These are phyloP conservation scores for Xylophagus ater DNA, from an alignment of 2,888 invertebrate genomes.

Conservation along the genomic window DNA sequence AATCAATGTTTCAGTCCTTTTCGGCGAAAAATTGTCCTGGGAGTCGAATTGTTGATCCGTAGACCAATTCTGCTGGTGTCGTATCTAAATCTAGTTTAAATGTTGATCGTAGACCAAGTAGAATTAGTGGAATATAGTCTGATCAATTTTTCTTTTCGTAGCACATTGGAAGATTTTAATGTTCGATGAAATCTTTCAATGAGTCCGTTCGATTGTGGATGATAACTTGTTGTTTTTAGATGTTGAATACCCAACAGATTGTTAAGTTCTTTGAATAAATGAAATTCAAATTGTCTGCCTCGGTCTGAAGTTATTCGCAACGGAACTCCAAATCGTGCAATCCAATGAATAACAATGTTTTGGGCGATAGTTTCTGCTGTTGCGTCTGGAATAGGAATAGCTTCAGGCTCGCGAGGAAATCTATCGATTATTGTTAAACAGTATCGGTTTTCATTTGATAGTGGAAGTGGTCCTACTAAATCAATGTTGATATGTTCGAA, in stretches of 20 bases:
- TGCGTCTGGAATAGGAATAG: constrained; percentile 3
- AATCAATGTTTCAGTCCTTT: too few relatives aligned
- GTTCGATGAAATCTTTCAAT: constrained; percentile 9
- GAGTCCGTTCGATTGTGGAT: constrained; percentile 6
- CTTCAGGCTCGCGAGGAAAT: constrained; percentile 17
- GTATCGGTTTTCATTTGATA: constrained; percentile 17
- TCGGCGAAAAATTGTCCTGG: constrained; percentile 18
- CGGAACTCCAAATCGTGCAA: constrained; percentile 7
- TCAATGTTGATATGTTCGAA: not conserved
- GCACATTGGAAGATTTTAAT: constrained; percentile 1
- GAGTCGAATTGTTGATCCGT: constrained; percentile 22
- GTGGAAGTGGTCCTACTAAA: not conserved
- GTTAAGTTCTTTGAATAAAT: constrained; percentile 3
- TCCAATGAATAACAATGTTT: not conserved
- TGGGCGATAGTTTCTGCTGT: constrained; percentile 15
- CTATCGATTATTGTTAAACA: constrained; percentile 23
- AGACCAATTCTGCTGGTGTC: constrained; percentile 24
- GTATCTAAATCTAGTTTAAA: constrained; percentile 23
- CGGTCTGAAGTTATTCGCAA: constrained; percentile 22
- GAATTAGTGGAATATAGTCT: constrained; percentile 23
- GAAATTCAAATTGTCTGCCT: constrained; percentile 11
- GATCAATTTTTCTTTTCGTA: constrained; percentile 19
- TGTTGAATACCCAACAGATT: constrained; percentile 4
- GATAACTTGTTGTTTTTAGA: constrained; percentile 3
- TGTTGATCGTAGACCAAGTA: constrained; percentile 25